Evolutionary conservation across 2,797 vertebrate genomes (phyloP), one percentile per base, ranked within the genome.

Genomic region (Lepilemur septentrionalis): DNA sequence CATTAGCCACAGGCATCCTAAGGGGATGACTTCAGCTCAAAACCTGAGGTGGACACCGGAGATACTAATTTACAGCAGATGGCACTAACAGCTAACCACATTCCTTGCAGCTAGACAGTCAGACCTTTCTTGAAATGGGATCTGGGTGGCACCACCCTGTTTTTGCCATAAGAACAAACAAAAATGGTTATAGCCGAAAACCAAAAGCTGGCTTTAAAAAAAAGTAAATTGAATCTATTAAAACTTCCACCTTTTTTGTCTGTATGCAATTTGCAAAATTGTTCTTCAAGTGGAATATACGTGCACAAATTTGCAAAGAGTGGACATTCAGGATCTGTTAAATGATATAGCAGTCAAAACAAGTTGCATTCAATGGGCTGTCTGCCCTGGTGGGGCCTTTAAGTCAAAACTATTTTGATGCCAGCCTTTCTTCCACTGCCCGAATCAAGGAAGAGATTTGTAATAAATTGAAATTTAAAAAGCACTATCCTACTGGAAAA

Each of bases 371-470:
- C 63, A 93, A 90, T 72, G n/a, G 55, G 41, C 65, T 84, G 17
- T n/a, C 72, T 96, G 72, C 61, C 41, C 57, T 10, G 3, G 15
- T 23, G 25, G 63, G 46, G n/a, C 63, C 55, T 91, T 79, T 91
- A 94, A 82, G 86, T 78, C 52, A 87, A 83, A 88, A 88, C 41
- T 70, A n/a, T 93, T 97, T 91, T 50, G 43, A 57, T 75, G 43
- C 41, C 30, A 70, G 59, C 28, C 22, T 89, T 81, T 46, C 61
- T 89, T 89, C 73, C 18, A 79, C 41, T 48, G 9, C 52, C n/a
- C 10, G 75, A 63, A 95, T 78, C 17, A 80, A 76, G 25, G 57
- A 83, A 89, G 57, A 69, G 48, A 59, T 79, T 70, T 92, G 57
- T 65, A 86, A 94, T 63, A 10, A 91, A 38, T 59, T 61, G 15